phyloP scores from a whole-genome alignment of 2,113 vertebrate species.

The Upupa epops region DNA sequence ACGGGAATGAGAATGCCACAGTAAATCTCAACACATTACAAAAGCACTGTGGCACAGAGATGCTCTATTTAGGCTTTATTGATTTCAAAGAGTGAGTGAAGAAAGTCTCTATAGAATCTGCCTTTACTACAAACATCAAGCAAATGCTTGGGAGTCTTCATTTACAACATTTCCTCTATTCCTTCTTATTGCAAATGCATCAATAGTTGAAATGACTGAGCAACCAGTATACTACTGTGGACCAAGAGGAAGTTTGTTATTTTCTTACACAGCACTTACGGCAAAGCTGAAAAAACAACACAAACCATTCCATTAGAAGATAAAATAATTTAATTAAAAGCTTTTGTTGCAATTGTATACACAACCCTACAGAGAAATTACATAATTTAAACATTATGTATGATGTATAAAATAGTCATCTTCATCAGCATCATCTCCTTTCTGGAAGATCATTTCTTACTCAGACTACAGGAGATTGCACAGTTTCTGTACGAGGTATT shows the following conservation, averaged over 20 bases:
- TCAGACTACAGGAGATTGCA: background rate
- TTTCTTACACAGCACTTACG: background rate
- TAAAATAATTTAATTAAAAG: background rate
- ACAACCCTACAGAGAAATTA: background rate
- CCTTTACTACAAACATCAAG: background rate
- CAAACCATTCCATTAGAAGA: background rate
- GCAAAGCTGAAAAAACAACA: background rate
- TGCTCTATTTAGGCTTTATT: background rate
- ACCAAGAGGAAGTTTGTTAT: background rate
- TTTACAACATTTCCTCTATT: background rate
- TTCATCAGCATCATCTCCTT: background rate
- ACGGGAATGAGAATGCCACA: slow-evolving; percentile 45
- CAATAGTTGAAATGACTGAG: background rate
- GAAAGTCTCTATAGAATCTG: background rate
- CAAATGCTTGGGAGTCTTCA: background rate
- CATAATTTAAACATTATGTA: background rate
- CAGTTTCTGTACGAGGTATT: background rate
- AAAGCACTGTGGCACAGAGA: background rate
- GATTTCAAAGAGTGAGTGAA: background rate
- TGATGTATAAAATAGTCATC: background rate
- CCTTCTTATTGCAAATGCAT: background rate
- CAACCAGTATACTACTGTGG: background rate
- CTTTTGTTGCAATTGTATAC: background rate
- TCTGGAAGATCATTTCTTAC: background rate
- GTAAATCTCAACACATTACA: slow-evolving; percentile 49